Conservation (phyloP, 2,113 vertebrate genomes). For the Egretta garzetta region DNA sequence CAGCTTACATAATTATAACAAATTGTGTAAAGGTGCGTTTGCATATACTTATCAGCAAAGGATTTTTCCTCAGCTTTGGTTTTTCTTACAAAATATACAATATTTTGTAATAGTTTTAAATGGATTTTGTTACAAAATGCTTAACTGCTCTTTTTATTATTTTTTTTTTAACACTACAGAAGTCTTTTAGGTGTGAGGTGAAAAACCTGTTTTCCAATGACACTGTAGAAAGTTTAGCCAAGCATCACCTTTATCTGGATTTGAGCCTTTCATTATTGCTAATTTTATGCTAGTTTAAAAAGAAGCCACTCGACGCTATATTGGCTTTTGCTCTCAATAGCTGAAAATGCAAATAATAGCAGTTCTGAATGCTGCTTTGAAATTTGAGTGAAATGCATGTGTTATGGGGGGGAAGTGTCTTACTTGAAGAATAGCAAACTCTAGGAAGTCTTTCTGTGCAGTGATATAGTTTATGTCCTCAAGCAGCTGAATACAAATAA, state of each 20-base stretch:
- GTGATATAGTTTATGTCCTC: not conserved
- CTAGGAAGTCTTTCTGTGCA: not conserved
- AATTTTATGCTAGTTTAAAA: not conserved
- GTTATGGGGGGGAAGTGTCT: not conserved
- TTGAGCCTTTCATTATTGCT: not conserved
- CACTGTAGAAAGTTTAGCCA: not conserved
- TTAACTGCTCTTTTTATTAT: not conserved
- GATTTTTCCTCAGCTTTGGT: not conserved
- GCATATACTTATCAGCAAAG: not conserved
- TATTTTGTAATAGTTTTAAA: not conserved
- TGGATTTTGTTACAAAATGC: not conserved
- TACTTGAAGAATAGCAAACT: not conserved
- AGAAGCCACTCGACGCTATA: not conserved
- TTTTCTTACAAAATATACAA: not conserved
- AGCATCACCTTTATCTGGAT: not conserved
- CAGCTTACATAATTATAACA: not conserved
- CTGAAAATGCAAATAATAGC: not conserved
- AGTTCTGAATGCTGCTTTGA: not conserved
- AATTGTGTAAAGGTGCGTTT: not conserved
- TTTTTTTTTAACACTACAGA: not conserved
- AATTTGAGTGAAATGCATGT: not conserved
- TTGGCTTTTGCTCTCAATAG: not conserved
- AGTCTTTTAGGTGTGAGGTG: not conserved
- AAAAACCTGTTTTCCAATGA: not conserved
- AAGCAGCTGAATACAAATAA: not conserved